Base-by-base conservation (phyloP, 2,888 invertebrate genomes). In the Melanophora roralis region DNA sequence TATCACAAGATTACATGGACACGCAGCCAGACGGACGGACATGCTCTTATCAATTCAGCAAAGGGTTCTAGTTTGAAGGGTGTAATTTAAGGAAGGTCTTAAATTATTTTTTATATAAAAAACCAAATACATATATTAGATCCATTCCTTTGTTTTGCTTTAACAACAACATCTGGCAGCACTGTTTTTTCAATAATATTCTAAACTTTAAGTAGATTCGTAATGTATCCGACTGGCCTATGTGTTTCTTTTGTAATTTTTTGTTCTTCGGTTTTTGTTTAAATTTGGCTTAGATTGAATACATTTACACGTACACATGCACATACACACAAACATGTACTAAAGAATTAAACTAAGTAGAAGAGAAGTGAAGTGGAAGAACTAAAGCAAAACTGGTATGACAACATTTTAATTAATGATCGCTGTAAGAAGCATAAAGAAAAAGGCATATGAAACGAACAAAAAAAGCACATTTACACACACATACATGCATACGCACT, bases 401-500 rank as follows among this genome's bases (percentile, higher is more conserved):
- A 72, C 82, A 82, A 74, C 78, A 81, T 78, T 81, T 81, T 81
- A 80, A 80, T 82, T 82, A 78, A 81, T 81, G 64, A 71, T 78
- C 69, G 14, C 55, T 69, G 8, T 55, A 32, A 57, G 40, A 64
- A 55, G 55, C 72, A 57, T 16, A 19, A 32, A 19, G 27, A 16
- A 27, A 34, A 9, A 23, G 16, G 12, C 34, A 34, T 62, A 45
- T 23, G 19, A 64, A 64, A 38, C 27, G 27, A 5, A 27, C 27
- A 27, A 27, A 5, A 27, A 27, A 27, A 3, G 6, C 27, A 27
- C 6, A 6, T 27, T 5, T 5, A 27, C 6, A 27, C 19, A 27
- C 9, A 8, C 19, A 51, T 16, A 19, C 38, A 45, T 47, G 14
- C 32, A 16, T 16, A 16, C 2, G 14, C 38, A 32, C 9, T 3